A percentile compares a stretch with the other conserved stretches of the same genome.
Conservation (phyloP, 2,888 invertebrate species). For the Timema podura region DNA sequence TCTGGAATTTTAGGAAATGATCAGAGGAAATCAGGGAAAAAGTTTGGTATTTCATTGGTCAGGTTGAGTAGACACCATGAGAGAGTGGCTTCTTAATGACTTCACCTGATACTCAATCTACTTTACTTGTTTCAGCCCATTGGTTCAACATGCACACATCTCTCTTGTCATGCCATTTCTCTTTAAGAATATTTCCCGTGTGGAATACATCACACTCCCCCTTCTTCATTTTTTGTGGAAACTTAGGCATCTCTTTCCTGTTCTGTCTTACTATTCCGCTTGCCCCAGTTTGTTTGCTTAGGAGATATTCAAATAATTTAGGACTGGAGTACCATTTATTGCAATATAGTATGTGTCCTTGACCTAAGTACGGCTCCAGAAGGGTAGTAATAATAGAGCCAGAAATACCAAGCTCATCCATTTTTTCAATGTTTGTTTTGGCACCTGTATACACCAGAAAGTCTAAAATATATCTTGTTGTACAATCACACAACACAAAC, state of each 20-base stretch:
- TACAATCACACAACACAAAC: neutral
- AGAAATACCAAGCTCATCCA: neutral
- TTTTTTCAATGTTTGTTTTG: neutral
- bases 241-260: slow-evolving; percentile 7
- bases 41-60: too few species aligned
- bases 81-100: too few species aligned
- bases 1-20: too few species aligned
- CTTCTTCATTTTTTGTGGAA: neutral
- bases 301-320: neutral
- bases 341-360: neutral
- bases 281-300: neutral
- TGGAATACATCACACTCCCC: neutral
- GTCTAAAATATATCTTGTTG: neutral
- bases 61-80: too few species aligned
- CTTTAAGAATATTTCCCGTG: too few species aligned
- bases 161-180: too few species aligned
- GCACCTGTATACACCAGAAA: neutral
- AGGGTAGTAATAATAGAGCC: neutral
- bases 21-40: too few species aligned
- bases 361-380: neutral
- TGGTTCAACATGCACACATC: too few species aligned
- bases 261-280: neutral
- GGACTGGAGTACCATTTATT: neutral
- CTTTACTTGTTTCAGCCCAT: too few species aligned
- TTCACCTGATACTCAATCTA: too few species aligned